Base-by-base conservation (phyloP, 2,113 vertebrate genomes). In the Terrapene triunguis region DNA sequence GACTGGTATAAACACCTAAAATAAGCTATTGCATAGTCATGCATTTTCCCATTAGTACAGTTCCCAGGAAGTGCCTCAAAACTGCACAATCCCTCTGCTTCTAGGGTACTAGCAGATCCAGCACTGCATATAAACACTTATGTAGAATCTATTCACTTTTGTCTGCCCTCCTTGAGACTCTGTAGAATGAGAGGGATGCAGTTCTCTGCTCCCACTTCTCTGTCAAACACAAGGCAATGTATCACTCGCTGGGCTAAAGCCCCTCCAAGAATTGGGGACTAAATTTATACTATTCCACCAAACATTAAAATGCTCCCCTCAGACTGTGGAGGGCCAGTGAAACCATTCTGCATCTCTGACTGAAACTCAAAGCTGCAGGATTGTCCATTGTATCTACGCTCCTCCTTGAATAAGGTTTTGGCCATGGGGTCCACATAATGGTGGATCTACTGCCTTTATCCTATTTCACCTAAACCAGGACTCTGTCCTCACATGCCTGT, bases 101-200 rank as follows among this genome's bases (percentile, higher is more conserved):
- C 7, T n/a, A 65, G 62, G 32, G 16, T n/a, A 69, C 16, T 69
- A 85, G 5, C 32, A 44, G 7, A 13, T 44, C 6, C 85, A 25
- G 4, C 44, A 35, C 38, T 47, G 80, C 80, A 10, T 5, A 10
- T 25, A 86, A 57, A n/a, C 38, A 82, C 13, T 3, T 50, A 79
- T 42, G 57, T 2, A 84, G 19, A 53, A 0, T 0, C 0, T 0
- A 1, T 62, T 93, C 38, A 59, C 14, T 85, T 91, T 91, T 86
- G 48, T 10, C 42, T 76, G 4, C 4, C 24, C 1, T 51, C 72
- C 2, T 21, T 80, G 24, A 21, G 0, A 1, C 10, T 24, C 92
- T 95, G 82, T 48, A 80, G 57, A 83, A 78, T 21, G 76, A 10
- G 32, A 76, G 65, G 21, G n/a, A 6, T 69, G 35, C 14, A 9